phyloP scores from a whole-genome alignment of 1,140 invertebrate species.

The Magallana ariakensis region DNA sequence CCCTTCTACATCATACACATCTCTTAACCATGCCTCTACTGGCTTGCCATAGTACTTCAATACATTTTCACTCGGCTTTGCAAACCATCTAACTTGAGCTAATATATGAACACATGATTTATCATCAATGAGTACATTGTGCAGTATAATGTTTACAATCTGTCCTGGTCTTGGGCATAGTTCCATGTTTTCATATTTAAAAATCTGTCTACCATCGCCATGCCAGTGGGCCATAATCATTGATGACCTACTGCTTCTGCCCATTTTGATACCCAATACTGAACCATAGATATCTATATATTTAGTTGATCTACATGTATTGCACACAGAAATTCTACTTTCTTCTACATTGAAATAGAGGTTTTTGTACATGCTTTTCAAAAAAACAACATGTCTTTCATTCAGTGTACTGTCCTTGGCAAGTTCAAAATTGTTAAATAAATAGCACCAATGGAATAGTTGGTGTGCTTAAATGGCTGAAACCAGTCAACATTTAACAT shows the following conservation, averaged over 20 bases:
- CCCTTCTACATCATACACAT: conserved; percentile 23
- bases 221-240: too few species aligned
- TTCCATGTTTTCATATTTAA: not conserved
- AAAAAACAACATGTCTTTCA: conserved; percentile 18
- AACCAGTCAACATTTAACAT: conserved; percentile 60
- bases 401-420: not conserved
- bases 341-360: conserved; percentile 27
- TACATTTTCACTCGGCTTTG: not conserved
- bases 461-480: conserved; percentile 50
- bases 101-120: too few species aligned
- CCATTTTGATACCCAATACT: conserved; percentile 15
- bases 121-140: conserved; percentile 30
- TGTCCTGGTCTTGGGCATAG: conserved; percentile 11
- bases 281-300: conserved; percentile 16
- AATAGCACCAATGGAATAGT: conserved; percentile 47
- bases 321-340: conserved; percentile 24
- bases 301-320: conserved; percentile 29
- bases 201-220: too few species aligned
- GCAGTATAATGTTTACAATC: conserved; percentile 33
- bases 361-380: conserved; percentile 34
- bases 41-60: conserved; percentile 46
- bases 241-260: not conserved
- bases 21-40: conserved; percentile 38
- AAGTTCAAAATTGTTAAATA: conserved; percentile 45
- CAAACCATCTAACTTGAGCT: too few species aligned